Evolutionary conservation across 2,113 vertebrate genomes (phyloP).

Genomic region (Tupaia chinensis): DNA sequence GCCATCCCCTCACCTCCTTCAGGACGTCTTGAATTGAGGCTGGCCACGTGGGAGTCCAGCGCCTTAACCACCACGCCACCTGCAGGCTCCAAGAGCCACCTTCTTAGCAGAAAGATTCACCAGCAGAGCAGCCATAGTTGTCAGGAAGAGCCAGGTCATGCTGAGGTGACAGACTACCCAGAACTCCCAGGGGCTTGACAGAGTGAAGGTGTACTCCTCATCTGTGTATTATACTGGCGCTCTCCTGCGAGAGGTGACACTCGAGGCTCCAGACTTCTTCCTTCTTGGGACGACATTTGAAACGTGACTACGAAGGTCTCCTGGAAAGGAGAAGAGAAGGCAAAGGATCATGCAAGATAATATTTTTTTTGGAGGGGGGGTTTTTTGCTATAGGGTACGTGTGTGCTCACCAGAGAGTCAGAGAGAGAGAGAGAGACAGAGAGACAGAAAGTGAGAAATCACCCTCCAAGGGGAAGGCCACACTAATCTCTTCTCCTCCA

Average conservation of each 20-base stretch:
- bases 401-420: no score
- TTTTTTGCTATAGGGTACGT: no score
- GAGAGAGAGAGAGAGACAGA: no score
- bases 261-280: not conserved
- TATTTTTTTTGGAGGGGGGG: no score
- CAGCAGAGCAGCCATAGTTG: rapidly evolving
- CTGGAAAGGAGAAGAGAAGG: not conserved
- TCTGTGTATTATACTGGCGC: not conserved
- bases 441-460: no score
- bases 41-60: no score
- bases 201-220: rapidly evolving
- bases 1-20: no score
- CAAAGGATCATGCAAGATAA: not conserved
- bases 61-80: no score
- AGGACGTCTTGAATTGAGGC: no score
- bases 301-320: not conserved
- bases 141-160: not conserved
- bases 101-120: not conserved
- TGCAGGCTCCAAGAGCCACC: not conserved
- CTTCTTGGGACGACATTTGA: not conserved
- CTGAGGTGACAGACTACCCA: not conserved
- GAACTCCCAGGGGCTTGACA: not conserved
- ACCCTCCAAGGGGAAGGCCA: no score
- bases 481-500: no score
- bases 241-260: not conserved